Conservation (phyloP, 2,888 invertebrate species). For the Metellina segmentata region DNA sequence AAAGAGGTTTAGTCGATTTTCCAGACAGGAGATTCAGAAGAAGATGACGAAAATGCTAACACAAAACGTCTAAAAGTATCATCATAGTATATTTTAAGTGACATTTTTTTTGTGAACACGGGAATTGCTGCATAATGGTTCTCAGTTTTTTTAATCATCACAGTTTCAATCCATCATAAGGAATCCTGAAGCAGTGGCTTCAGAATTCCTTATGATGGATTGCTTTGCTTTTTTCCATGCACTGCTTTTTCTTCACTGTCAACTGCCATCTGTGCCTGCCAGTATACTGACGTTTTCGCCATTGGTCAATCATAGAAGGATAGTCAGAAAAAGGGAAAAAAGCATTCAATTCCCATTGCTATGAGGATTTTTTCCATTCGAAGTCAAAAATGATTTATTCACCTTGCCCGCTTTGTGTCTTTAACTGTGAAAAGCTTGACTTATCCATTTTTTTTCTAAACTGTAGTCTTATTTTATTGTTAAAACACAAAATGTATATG, state of each 20-base stretch:
- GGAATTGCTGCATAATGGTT: constrained; percentile 56
- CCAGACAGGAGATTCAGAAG: constrained; percentile 96
- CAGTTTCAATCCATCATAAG: constrained; percentile 32
- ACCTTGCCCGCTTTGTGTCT: no score
- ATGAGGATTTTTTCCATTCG: not conserved
- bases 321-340: not conserved
- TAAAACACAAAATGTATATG: no score
- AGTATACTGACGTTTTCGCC: constrained; percentile 48
- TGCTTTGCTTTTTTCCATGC: no score
- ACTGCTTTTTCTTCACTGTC: constrained; percentile 61
- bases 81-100: constrained; percentile 80
- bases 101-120: constrained; percentile 23
- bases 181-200: constrained; percentile 23
- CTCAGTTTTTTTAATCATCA: constrained; percentile 67
- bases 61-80: constrained; percentile 89
- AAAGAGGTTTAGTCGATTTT: constrained; percentile 95
- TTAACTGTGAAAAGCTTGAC: no score
- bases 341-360: not conserved
- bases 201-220: no score
- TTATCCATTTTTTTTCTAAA: no score
- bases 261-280: constrained; percentile 76
- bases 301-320: constrained; percentile 19
- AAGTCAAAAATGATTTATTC: no score
- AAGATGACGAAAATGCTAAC: constrained; percentile 84
- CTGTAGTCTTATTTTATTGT: no score